Percentiles rank a stretch among this genome's conserved stretches.
Evolutionary conservation across 2,888 invertebrate genomes (phyloP).

Genomic region (Hirtodrosophila duncani): DNA sequence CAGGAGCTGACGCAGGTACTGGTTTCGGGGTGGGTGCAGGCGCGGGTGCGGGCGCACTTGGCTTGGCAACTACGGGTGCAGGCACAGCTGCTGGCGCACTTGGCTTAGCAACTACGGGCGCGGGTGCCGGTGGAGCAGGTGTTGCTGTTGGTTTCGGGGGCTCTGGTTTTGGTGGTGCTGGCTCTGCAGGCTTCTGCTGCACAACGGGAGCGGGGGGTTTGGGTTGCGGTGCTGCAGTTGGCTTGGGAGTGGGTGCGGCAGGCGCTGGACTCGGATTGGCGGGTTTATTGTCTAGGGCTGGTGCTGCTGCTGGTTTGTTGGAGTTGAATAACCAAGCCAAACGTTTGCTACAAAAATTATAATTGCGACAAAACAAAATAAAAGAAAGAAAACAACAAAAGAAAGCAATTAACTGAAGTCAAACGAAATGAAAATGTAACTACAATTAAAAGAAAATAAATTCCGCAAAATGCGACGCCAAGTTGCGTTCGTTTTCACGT

Average conservation of each 20-base stretch:
- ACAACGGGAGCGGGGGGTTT: too few relatives aligned
- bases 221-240: conserved; percentile 16
- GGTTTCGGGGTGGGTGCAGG: conserved; percentile 36
- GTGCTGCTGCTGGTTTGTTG: conserved; percentile 66
- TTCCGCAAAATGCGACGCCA: not conserved
- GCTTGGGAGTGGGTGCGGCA: conserved; percentile 15
- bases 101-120: conserved; percentile 8
- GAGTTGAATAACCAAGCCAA: conserved; percentile 77
- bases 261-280: conserved; percentile 27
- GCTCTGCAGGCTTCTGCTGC: too few relatives aligned
- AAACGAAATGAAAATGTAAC: conserved; percentile 13
- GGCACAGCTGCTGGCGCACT: conserved; percentile 7
- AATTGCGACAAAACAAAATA: conserved; percentile 36
- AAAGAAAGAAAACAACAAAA: conserved; percentile 26
- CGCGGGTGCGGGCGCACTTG: conserved; percentile 26
- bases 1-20: conserved; percentile 15
- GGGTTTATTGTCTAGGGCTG: conserved; percentile 66
- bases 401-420: conserved; percentile 13
- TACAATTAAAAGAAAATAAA: conserved; percentile 1
- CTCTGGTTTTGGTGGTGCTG: conserved; percentile 13
- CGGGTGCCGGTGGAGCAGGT: conserved; percentile 10
- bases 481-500: not conserved
- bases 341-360: conserved; percentile 75
- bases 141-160: conserved; percentile 13
- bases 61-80: conserved; percentile 8